These are phyloP conservation scores for Lampris incognitus DNA, from an alignment of 2,113 vertebrate genomes.

Conservation along the genomic window DNA sequence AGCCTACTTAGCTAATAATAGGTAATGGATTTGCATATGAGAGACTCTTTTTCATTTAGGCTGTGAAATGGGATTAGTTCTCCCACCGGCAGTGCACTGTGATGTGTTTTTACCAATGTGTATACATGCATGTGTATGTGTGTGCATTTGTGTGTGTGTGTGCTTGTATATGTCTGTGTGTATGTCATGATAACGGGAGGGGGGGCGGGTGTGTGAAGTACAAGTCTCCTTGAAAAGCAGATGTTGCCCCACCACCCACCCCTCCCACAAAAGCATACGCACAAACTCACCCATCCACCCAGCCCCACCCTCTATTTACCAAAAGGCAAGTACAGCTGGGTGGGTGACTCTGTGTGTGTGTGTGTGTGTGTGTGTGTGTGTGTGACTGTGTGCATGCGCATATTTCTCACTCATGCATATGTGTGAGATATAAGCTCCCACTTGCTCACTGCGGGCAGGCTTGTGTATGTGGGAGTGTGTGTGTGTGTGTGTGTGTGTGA, in stretches of 20 bases:
- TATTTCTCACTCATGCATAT: not conserved
- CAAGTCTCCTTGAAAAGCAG: constrained; percentile 8
- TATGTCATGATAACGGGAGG: not conserved
- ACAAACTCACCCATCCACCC: constrained; percentile 10
- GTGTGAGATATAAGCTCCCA: not conserved
- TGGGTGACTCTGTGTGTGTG: constrained; percentile 4
- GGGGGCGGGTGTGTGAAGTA: not conserved
- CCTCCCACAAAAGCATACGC: constrained; percentile 10
- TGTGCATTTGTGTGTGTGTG: not conserved
- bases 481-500: not conserved
- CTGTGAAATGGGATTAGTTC: constrained; percentile 62
- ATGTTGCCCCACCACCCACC: not conserved
- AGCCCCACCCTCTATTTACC: not conserved
- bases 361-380: not conserved
- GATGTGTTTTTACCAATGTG: not conserved
- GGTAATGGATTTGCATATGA: constrained; percentile 52
- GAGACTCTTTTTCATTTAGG: constrained; percentile 44
- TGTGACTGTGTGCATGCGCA: too few species aligned
- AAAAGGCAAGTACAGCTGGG: not conserved
- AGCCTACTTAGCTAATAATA: constrained; percentile 54
- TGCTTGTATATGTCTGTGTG: not conserved
- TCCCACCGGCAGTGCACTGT: constrained; percentile 19
- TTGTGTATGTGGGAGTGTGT: not conserved
- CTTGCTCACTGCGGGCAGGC: not conserved
- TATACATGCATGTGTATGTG: not conserved